Evolutionary conservation across 2,113 vertebrate genomes (phyloP).

Genomic region (Paraplagusia blochii): DNA sequence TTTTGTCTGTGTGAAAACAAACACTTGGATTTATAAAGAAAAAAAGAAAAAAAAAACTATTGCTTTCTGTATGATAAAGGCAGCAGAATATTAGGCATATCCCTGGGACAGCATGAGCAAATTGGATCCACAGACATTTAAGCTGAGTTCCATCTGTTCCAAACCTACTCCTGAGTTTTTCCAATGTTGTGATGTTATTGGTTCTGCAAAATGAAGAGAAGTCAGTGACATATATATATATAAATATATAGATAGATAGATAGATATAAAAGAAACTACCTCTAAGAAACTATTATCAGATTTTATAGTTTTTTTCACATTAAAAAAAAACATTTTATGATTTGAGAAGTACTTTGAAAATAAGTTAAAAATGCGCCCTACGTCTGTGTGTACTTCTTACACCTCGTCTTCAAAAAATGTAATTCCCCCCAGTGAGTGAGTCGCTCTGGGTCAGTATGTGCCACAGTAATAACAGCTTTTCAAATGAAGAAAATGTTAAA

Average conservation of each 20-base stretch:
- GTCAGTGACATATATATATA: constrained; percentile 21
- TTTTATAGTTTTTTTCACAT: too few relatives aligned
- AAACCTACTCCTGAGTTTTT: constrained; percentile 18
- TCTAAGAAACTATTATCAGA: too few relatives aligned
- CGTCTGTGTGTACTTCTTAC: constrained; percentile 13
- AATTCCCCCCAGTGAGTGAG: constrained; percentile 44
- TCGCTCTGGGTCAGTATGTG: constrained; percentile 39
- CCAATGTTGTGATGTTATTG: constrained; percentile 31
- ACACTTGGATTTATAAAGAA: constrained; percentile 20
- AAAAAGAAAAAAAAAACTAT: constrained; percentile 19
- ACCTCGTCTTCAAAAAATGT: constrained; percentile 26
- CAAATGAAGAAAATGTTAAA: constrained; percentile 45
- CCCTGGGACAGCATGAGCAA: constrained; percentile 24
- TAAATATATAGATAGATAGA: constrained; percentile 57
- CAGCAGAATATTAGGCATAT: constrained; percentile 34
- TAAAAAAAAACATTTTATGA: too few relatives aligned
- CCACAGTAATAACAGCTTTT: constrained; percentile 59
- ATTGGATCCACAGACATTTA: constrained; percentile 16
- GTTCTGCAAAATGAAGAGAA: constrained; percentile 18
- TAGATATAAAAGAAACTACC: too few relatives aligned
- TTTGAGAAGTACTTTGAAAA: constrained; percentile 17
- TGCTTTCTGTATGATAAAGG: constrained; percentile 26
- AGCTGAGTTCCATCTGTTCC: neutral
- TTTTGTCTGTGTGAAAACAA: constrained; percentile 18
- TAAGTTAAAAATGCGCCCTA: constrained; percentile 24